Conservation (phyloP, 2,797 vertebrate genomes). For the Bovichtus variegatus region DNA sequence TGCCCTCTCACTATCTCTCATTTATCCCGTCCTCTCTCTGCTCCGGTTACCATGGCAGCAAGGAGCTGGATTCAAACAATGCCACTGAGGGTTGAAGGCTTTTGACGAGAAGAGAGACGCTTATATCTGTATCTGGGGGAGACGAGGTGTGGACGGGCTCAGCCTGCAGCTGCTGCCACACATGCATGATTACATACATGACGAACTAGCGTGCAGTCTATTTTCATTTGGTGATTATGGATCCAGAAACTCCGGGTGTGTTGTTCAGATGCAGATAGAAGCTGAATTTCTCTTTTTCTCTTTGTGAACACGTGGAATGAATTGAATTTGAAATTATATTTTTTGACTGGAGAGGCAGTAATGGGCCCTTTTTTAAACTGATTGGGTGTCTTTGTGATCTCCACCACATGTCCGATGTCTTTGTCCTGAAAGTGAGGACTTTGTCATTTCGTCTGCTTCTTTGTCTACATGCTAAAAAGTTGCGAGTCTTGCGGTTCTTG, state of each 20-base stretch:
- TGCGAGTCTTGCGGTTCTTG: not conserved
- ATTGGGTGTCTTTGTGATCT: not conserved
- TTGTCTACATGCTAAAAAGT: not conserved
- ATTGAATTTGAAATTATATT: not conserved
- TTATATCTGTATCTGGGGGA: constrained; percentile 38
- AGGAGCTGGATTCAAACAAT: constrained; percentile 78
- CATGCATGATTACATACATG: not conserved
- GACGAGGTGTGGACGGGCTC: constrained; percentile 45
- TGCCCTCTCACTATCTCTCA: constrained; percentile 71
- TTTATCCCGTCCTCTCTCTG: constrained; percentile 67
- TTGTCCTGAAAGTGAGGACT: not conserved
- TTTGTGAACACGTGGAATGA: constrained; percentile 2
- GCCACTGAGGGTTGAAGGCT: constrained; percentile 61
- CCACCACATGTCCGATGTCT: not conserved
- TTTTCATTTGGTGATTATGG: not conserved
- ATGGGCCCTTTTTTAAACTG: not conserved
- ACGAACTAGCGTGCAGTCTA: not conserved
- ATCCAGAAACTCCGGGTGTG: not conserved
- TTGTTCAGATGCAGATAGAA: not conserved
- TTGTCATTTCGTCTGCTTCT: not conserved
- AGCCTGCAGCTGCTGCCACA: constrained; percentile 11
- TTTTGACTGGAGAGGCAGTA: not conserved
- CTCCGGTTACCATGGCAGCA: constrained; percentile 80
- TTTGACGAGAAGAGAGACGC: constrained; percentile 55
- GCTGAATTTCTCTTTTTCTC: not conserved